Conservation (phyloP, 2,797 vertebrate genomes). For the Coendou prehensilis region DNA sequence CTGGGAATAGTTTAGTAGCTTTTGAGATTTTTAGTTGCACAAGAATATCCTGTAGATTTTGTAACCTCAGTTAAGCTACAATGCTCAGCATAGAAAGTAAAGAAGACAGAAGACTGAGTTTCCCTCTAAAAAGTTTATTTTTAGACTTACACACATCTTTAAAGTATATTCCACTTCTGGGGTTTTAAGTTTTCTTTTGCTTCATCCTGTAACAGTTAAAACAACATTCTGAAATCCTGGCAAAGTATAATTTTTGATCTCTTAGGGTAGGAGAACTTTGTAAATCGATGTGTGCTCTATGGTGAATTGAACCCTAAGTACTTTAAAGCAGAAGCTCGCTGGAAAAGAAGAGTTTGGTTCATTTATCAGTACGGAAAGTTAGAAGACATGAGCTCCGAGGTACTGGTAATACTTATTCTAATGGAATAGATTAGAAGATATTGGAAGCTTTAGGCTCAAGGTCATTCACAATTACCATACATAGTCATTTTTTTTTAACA, state of each 20-base stretch:
- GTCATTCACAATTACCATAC: not conserved
- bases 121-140: not conserved
- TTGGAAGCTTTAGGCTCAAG: not conserved
- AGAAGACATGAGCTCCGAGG: not conserved
- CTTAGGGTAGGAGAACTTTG: not conserved
- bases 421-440: not conserved
- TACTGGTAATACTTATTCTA: conserved; percentile 47
- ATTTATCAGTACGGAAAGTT: conserved; percentile 53
- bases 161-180: not conserved
- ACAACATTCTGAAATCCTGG: conserved; percentile 31
- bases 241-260: not conserved
- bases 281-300: not conserved
- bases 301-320: not conserved
- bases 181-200: conserved; percentile 13
- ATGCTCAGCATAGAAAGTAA: not conserved
- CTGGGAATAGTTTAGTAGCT: not conserved
- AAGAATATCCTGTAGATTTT: not conserved
- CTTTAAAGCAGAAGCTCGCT: conserved; percentile 61
- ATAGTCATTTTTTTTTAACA: not conserved
- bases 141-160: not conserved
- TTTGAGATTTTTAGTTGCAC: conserved; percentile 5
- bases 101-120: not conserved
- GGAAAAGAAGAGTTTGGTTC: conserved; percentile 38
- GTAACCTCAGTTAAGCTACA: not conserved
- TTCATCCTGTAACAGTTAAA: conserved; percentile 28